Percentiles rank a stretch among this genome's conserved stretches.
phyloP scores from a whole-genome alignment of 2,797 vertebrate genomes.

The Taenioides sp. region DNA sequence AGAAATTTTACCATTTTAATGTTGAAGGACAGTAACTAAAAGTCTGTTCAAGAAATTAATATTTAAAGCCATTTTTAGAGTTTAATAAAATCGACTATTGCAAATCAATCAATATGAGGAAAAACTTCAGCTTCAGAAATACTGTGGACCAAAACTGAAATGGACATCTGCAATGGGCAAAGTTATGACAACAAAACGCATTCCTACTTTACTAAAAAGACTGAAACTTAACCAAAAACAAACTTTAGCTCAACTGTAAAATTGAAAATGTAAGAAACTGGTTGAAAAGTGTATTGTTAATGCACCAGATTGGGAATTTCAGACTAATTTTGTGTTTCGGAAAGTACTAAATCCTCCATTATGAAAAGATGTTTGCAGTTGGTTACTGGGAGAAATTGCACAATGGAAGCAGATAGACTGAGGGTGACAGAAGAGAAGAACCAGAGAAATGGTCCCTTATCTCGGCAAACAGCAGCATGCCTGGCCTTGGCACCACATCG shows the following conservation, averaged over 20 bases:
- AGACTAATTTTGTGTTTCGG: constrained; percentile 21
- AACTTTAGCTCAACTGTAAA: background rate
- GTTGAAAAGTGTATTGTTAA: constrained; percentile 22
- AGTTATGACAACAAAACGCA: background rate
- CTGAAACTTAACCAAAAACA: background rate
- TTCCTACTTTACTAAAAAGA: background rate
- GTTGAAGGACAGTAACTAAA: background rate
- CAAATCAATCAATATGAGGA: too few species aligned
- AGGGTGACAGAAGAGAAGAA: constrained; percentile 57
- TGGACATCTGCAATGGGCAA: background rate
- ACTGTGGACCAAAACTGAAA: background rate
- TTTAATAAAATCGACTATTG: too few species aligned
- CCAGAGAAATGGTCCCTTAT: constrained; percentile 69
- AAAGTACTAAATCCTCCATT: constrained; percentile 37
- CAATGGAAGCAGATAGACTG: constrained; percentile 61
- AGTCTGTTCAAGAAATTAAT: background rate
- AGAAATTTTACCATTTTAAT: background rate
- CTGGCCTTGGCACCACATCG: constrained; percentile 61
- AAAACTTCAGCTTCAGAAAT: too few species aligned
- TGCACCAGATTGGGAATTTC: constrained; percentile 14
- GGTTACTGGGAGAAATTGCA: constrained; percentile 52
- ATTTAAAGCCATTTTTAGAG: too few species aligned
- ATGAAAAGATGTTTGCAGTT: constrained; percentile 46
- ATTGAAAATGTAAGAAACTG: constrained; percentile 12
- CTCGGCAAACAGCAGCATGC: constrained; percentile 76